phyloP scores from a whole-genome alignment of 1,140 invertebrate species.

The Probaryconus sp. region DNA sequence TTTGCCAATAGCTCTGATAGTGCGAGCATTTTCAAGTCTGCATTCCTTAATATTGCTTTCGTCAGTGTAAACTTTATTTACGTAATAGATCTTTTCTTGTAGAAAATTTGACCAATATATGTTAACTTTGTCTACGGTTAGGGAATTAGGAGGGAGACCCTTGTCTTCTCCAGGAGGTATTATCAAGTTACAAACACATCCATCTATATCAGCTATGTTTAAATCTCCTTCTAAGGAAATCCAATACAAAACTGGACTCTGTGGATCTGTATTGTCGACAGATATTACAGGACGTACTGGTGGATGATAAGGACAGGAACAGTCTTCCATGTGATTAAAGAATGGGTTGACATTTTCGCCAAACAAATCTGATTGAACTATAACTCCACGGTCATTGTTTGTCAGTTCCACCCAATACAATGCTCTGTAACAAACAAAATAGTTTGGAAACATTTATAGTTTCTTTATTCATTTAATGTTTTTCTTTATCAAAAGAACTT shows the following conservation, averaged over 20 bases:
- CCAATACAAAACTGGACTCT: slow-evolving; percentile 82
- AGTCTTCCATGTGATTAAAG: slow-evolving; percentile 79
- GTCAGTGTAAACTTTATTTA: slow-evolving; percentile 78
- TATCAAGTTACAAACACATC: slow-evolving; percentile 83
- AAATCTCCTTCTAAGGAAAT: slow-evolving; percentile 80
- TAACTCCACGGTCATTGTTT: slow-evolving; percentile 77
- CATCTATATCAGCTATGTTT: slow-evolving; percentile 82
- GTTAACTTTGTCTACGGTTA: slow-evolving; percentile 83
- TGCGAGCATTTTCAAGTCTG: slow-evolving; percentile 67
- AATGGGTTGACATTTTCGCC: slow-evolving; percentile 80
- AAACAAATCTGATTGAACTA: slow-evolving; percentile 82
- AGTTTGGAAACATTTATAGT: slow-evolving; percentile 1
- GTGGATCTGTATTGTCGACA: slow-evolving; percentile 82
- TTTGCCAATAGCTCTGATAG: slow-evolving; percentile 84
- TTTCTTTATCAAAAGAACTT: no score
- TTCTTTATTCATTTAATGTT: slow-evolving; percentile 6
- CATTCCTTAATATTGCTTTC: slow-evolving; percentile 63
- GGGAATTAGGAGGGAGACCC: slow-evolving; percentile 80
- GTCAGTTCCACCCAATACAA: slow-evolving; percentile 85
- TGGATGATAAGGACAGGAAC: slow-evolving; percentile 74
- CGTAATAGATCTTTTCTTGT: slow-evolving; percentile 81
- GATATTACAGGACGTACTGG: slow-evolving; percentile 81
- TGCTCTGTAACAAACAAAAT: slow-evolving; percentile 78
- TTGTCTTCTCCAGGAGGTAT: slow-evolving; percentile 74
- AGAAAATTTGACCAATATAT: slow-evolving; percentile 85